Base-by-base conservation (phyloP, 2,797 vertebrate species). In the Chaetodon trifasciatus region DNA sequence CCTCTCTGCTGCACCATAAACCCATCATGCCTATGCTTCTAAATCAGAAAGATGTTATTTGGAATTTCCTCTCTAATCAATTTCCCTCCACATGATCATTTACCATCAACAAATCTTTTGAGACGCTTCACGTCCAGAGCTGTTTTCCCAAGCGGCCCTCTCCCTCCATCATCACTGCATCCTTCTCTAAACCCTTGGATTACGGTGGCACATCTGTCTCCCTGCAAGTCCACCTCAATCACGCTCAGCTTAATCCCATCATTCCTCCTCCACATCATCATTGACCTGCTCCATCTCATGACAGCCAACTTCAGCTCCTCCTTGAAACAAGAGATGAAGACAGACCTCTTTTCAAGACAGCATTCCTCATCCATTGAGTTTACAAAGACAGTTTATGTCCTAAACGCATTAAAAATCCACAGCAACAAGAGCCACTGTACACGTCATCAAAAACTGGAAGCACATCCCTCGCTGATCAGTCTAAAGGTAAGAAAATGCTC, bases 181-280 rank as follows among this genome's bases (percentile, higher is more conserved):
- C 84, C 56, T 62, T 12, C 47, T 77, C 49, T 84, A 89, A 86
- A 83, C 21, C 81, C 70, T 15, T 16, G 82, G 90, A 92, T 92
- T 89, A 90, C 0, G 39, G 50, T 2, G 32, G 67, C 89, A 88
- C 86, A 90, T 90, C 88, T 89, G 91, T 86, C 82, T 86, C 71
- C 53, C 74, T 56, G 55, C 66, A 56, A 40, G 75, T 83, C 78
- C 61, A 49, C 67, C 76, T 86, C 67, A 84, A 79, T 82, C 83
- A 79, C 9, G 9, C 80, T 75, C 64, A 68, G 32, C 58, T 78
- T 56, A 19, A 63, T 60, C 74, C 62, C 37, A 3, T 70, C 78
- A 46, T 58, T 73, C 72, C 49, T 62, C 73, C 80, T 70, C 75
- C 52, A 60, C 63, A 53, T 69, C 60, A 53, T 28, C 39, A 19